Conservation (phyloP, 1,140 invertebrate genomes). For the Campodea augens region DNA sequence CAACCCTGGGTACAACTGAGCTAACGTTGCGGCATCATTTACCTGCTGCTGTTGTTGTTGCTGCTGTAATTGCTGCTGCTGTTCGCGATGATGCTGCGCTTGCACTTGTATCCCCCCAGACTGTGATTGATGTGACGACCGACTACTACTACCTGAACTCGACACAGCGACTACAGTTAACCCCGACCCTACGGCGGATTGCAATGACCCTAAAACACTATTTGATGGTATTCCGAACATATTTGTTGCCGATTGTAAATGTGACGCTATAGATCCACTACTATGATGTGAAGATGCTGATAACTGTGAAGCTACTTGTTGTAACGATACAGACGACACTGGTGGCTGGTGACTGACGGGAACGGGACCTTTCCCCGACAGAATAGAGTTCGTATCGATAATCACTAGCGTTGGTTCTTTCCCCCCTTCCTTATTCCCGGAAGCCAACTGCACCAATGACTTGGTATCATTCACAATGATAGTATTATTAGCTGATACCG, state of each 20-base stretch:
- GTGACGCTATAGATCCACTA: no score
- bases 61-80: not conserved
- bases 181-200: not conserved
- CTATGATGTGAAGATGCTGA: slow-evolving; percentile 6
- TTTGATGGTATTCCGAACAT: no score
- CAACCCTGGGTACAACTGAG: slow-evolving; percentile 44
- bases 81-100: slow-evolving; percentile 4
- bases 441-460: slow-evolving; percentile 44
- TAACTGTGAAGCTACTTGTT: slow-evolving; percentile 4
- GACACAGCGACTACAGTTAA: slow-evolving; percentile 18
- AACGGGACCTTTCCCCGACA: slow-evolving; percentile 38
- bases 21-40: no score
- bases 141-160: not conserved
- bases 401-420: slow-evolving; percentile 58
- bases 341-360: slow-evolving; percentile 27
- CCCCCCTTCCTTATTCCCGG: slow-evolving; percentile 36
- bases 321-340: not conserved
- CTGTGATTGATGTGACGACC: not conserved
- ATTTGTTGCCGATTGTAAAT: no score
- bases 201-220: not conserved
- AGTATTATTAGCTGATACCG: slow-evolving; percentile 30
- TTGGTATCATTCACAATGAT: slow-evolving; percentile 55
- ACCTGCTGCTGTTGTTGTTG: slow-evolving; percentile 31
- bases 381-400: slow-evolving; percentile 52
- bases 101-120: no score